These are phyloP conservation scores for Cnemophilus loriae DNA, from an alignment of 2,113 vertebrate species.

Conservation along the genomic window DNA sequence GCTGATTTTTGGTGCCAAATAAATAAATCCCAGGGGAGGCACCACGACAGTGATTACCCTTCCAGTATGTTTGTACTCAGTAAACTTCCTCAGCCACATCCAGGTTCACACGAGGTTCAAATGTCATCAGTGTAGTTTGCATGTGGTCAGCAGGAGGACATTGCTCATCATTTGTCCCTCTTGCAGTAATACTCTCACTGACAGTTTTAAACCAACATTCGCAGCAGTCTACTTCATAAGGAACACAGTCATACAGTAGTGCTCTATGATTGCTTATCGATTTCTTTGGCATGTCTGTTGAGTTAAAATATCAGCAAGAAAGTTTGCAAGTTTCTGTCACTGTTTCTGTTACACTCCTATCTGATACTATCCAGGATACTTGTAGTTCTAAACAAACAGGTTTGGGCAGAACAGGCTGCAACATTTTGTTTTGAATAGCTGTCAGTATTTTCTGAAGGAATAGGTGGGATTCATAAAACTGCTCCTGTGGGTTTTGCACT, in stretches of 20 bases:
- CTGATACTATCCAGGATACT: neutral
- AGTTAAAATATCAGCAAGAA: neutral
- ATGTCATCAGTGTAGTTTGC: neutral
- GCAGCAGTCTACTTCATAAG: neutral
- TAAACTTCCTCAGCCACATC: neutral
- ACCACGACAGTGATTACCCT: neutral
- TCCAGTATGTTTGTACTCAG: neutral
- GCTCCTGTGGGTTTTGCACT: neutral
- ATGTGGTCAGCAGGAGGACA: neutral
- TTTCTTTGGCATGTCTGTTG: neutral
- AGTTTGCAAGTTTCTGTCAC: neutral
- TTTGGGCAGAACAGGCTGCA: neutral
- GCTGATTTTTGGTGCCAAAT: neutral
- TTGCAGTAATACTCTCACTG: neutral
- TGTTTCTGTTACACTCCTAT: neutral
- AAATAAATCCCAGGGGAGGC: neutral
- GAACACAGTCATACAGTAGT: neutral
- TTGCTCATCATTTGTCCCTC: neutral
- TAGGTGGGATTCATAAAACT: neutral
- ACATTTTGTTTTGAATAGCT: neutral
- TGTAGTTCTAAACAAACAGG: neutral
- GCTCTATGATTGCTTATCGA: neutral
- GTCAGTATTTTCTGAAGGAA: neutral
- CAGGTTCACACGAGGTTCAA: neutral
- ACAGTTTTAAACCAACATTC: neutral